Base-by-base conservation (phyloP, 2,797 vertebrate genomes). In the Etheostoma nigrum region DNA sequence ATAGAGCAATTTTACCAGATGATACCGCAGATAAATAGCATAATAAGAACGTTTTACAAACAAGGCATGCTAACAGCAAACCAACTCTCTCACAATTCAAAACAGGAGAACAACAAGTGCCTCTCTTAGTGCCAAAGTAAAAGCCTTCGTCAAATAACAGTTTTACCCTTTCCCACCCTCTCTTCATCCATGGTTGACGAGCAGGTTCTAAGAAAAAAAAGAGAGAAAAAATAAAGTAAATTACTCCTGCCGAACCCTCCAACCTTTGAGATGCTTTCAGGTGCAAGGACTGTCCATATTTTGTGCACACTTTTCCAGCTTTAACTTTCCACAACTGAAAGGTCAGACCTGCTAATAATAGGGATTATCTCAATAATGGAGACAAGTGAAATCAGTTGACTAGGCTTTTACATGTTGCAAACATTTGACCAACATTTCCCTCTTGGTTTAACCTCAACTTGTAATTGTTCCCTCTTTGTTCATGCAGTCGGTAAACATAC, bases 141-240 rank as follows among this genome's bases (percentile, higher is more conserved):
- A 82, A 80, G 63, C 53, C 45, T 77, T 64, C 1, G 1, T 73
- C 51, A 47, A 36, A 58, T 57, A 62, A 72, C 55, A 7, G 36
- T 67, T 74, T 77, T 53, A 72, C 21, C 66, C 72, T 70, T 68
- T 59, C 78, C 73, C 69, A 67, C 36, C 15, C 64, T 12, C 57
- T 90, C 80, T 85, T 94, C 91, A 93, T 88, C 92, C 88, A 0
- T 82, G 92, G 86, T 92, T 93, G 75, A 93, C 88, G 84, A 89
- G 82, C 84, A 92, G 77, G 74, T 88, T 94, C 93, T 94, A 48
- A 23, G 18, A 76, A 30, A 74, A 57, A 68, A 23, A 55, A 67
- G 3, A 78, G 6, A 33, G 40, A 36, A 72, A 47, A 49, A 18
- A 13, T 55, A 65, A 0, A n/a, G 7, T 62, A 58, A 74, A 57